Evolutionary conservation across 1,140 invertebrate species (phyloP).

Genomic region (Drosophila busckii): DNA sequence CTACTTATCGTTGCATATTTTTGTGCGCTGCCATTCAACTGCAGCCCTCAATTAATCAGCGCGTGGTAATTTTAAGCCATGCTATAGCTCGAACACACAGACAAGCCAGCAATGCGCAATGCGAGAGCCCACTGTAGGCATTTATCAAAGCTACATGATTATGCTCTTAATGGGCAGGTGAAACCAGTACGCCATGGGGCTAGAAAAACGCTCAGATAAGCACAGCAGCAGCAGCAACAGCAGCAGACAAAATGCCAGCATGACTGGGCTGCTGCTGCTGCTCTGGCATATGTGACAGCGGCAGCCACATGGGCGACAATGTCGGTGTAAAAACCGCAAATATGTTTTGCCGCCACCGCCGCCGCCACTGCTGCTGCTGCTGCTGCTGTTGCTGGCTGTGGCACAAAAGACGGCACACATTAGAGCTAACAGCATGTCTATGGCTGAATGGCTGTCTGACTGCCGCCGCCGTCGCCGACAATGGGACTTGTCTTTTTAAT

Average conservation of each 20-base stretch:
- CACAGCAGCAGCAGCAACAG: constrained; percentile 25
- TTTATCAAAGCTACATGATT: constrained; percentile 71
- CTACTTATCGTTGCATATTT: constrained; percentile 19
- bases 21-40: constrained; percentile 14
- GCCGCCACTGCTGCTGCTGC: constrained; percentile 8
- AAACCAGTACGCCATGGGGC: constrained; percentile 2
- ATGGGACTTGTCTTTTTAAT: constrained; percentile 77
- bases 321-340: constrained; percentile 70
- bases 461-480: constrained; percentile 42
- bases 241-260: neutral
- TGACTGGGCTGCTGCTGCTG: neutral
- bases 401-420: constrained; percentile 33
- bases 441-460: constrained; percentile 38
- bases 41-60: constrained; percentile 68
- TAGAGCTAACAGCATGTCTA: constrained; percentile 56
- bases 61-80: constrained; percentile 34
- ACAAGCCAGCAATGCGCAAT: constrained; percentile 19
- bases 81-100: neutral
- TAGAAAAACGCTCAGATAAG: constrained; percentile 2
- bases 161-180: constrained; percentile 69
- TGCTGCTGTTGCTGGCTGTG: constrained; percentile 7
- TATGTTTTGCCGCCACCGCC: constrained; percentile 53
- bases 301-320: constrained; percentile 63
- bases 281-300: constrained; percentile 61
- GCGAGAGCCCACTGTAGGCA: constrained; percentile 51